Conservation (phyloP, 1,140 invertebrate species). For the Acromyrmex echinatior region DNA sequence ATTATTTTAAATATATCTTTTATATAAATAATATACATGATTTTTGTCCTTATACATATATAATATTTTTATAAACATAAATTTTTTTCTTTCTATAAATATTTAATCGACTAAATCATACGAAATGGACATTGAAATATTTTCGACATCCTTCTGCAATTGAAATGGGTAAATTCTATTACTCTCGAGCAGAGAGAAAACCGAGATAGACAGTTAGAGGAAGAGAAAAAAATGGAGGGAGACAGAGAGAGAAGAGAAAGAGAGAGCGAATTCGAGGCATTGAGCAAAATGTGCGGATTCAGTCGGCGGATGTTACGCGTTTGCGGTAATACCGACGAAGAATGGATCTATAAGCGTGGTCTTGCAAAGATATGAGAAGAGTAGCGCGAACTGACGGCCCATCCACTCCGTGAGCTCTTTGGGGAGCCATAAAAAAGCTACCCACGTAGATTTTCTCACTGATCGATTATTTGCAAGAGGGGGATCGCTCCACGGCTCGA, state of each 20-base stretch:
- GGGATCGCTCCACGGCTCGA: constrained; percentile 4
- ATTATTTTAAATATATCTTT: constrained; percentile 1
- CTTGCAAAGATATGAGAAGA: constrained; percentile 61
- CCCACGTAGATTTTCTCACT: constrained; percentile 69
- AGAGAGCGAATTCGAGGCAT: not conserved
- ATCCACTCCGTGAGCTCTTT: constrained; percentile 63
- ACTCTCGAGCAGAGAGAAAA: not conserved
- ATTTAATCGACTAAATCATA: not conserved
- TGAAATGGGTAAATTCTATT: constrained; percentile 48
- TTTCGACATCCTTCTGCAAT: constrained; percentile 1
- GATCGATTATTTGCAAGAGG: constrained; percentile 64
- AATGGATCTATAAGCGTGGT: constrained; percentile 54
- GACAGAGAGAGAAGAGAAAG: too few species aligned
- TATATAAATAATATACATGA: constrained; percentile 4
- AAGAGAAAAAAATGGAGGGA: too few species aligned
- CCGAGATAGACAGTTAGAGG: too few species aligned
- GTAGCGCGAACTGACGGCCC: constrained; percentile 54
- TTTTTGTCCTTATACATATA: not conserved
- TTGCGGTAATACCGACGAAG: constrained; percentile 64
- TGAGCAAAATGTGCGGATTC: constrained; percentile 37
- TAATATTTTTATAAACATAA: constrained; percentile 2
- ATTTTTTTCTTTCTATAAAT: constrained; percentile 12
- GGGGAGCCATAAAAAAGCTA: constrained; percentile 70
- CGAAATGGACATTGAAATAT: constrained; percentile 22
- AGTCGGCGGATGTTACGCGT: constrained; percentile 47